These are phyloP conservation scores for Clamator glandarius DNA, from an alignment of 2,797 vertebrate species.

Conservation along the genomic window DNA sequence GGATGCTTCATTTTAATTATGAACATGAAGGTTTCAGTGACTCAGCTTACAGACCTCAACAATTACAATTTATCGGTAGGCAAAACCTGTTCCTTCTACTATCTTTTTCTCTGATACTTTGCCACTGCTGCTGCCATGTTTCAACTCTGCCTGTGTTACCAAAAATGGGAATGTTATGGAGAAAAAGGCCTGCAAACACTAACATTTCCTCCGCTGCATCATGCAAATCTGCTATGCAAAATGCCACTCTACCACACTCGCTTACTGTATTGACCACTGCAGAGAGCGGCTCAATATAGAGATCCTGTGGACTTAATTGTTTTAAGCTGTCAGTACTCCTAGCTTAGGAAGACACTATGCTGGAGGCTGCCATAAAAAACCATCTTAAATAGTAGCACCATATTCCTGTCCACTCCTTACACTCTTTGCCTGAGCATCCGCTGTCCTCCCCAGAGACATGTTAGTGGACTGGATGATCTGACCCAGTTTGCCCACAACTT, in stretches of 20 bases:
- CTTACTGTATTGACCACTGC: not conserved
- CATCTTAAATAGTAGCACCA: not conserved
- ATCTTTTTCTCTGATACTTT: not conserved
- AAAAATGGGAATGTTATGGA: not conserved
- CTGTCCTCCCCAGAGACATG: not conserved
- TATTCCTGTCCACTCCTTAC: not conserved
- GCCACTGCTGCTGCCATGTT: not conserved
- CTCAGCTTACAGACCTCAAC: not conserved
- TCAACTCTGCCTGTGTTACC: not conserved
- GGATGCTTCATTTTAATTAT: not conserved
- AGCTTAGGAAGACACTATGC: not conserved
- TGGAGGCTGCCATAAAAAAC: not conserved
- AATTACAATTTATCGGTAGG: not conserved
- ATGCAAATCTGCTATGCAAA: not conserved
- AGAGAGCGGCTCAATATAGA: not conserved
- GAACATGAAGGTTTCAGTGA: not conserved
- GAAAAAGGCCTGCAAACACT: not conserved
- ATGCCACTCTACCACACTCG: rapidly evolving
- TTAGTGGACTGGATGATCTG: not conserved
- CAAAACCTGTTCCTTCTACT: not conserved
- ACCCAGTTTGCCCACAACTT: rapidly evolving
- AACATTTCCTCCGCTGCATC: not conserved
- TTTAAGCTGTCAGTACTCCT: not conserved
- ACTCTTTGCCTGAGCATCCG: not conserved
- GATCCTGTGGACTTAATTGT: not conserved